Evolutionary conservation across 1,140 invertebrate species (phyloP), one percentile per base, ranked within the genome.

Genomic region (Orchestia grillus): DNA sequence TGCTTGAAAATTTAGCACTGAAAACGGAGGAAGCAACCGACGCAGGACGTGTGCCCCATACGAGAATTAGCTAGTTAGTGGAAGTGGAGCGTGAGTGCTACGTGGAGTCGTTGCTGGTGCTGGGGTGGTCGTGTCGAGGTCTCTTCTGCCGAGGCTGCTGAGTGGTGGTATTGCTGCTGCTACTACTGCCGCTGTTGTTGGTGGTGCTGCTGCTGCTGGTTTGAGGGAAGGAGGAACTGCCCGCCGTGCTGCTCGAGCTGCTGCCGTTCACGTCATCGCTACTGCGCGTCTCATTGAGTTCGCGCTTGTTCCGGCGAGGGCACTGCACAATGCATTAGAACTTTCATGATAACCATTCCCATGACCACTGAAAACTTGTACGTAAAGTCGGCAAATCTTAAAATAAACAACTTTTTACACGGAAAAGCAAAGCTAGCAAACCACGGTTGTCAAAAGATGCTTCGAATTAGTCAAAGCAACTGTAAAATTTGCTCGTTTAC

Each of bases 31-130:
- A 77, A 77, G 62, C 62, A 77, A 19, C 28, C 62, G 28, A 77
- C 36, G 62, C 11, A 77, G 11, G 62, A 36, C 36, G 62, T 77
- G 62, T 77, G 62, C 62, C 28, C 62, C 36, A 77, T 36, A 36
- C 1, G 62, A 77, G 15, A 23, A 77, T 77, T 19, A 77, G 62
- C 28, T 77, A 77, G 36, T 8, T 28, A 77, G 28, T 1, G 36
- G 62, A 77, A 36, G 28, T 28, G 1, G 11, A 36, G 88, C 88
- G 42, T 90, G 19, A 44, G 43, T 94, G 92, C 92, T 94, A 94
- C 92, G 92, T 94, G 43, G 92, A 94, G 40, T 94, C 92, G 4
- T 45, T 94, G 92, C 92, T 94, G 92, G 92, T 94, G 92, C 92
- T 47, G 44, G 92, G 92, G 40, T 94, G 43, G 92, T 94, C 92